Conservation (phyloP, 2,113 vertebrate species). For the Corythornis vintsioides region DNA sequence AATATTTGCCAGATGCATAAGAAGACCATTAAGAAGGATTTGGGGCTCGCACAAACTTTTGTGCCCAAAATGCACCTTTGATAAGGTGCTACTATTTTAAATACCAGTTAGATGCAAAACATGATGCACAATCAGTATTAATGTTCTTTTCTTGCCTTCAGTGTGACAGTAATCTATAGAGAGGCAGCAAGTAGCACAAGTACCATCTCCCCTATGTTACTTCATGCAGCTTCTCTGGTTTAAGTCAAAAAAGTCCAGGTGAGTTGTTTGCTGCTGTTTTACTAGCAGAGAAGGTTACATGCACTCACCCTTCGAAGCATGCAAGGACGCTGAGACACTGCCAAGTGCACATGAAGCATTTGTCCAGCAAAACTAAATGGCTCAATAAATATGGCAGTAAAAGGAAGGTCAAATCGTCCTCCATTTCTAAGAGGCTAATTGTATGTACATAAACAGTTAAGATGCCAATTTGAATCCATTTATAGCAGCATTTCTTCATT, state of each 20-base stretch:
- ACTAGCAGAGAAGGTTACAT: background rate
- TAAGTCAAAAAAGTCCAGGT: background rate
- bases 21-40: background rate
- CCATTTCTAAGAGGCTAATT: background rate
- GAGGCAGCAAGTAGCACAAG: background rate
- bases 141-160: background rate
- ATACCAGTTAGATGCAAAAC: background rate
- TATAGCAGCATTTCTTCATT: background rate
- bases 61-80: background rate
- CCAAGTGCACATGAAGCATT: background rate
- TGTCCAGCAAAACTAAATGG: background rate
- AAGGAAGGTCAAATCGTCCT: background rate
- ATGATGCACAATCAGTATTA: background rate
- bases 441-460: background rate
- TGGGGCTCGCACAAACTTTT: background rate
- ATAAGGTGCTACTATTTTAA: background rate
- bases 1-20: background rate
- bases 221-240: background rate
- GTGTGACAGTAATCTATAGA: background rate
- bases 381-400: background rate
- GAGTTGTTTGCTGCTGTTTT: background rate
- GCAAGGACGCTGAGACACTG: background rate
- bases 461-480: background rate
- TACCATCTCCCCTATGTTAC: background rate
- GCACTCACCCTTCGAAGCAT: fast-evolving